These are phyloP conservation scores for Drosophila koepferae DNA, from an alignment of 2,888 invertebrate species.

Conservation along the genomic window DNA sequence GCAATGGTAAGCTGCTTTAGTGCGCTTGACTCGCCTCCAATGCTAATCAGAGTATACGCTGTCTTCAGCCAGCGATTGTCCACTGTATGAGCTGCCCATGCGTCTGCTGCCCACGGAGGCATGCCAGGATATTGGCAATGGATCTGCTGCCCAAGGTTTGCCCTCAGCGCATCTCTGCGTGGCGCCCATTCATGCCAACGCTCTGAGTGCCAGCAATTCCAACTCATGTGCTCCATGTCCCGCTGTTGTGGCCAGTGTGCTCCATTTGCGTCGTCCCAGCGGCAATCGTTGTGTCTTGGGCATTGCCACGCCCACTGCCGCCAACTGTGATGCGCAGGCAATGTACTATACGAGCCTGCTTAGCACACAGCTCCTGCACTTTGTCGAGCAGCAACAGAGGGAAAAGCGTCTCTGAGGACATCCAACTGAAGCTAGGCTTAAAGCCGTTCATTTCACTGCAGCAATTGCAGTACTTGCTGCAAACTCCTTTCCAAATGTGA, in stretches of 20 bases:
- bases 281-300: conserved; percentile 65
- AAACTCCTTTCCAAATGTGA: conserved; percentile 15
- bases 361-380: conserved; percentile 31
- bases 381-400: conserved; percentile 49
- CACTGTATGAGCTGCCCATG: conserved; percentile 65
- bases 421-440: background rate
- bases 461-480: background rate
- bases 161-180: conserved; percentile 51
- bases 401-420: background rate
- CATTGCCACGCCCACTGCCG: conserved; percentile 66
- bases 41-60: background rate
- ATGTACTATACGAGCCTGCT: conserved; percentile 64
- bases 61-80: conserved; percentile 55
- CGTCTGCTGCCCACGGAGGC: conserved; percentile 53
- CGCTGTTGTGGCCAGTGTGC: conserved; percentile 54
- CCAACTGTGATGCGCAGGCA: conserved; percentile 29
- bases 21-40: background rate
- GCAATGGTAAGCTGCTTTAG: conserved; percentile 42
- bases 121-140: conserved; percentile 44
- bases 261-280: conserved; percentile 53
- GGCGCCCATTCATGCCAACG: conserved; percentile 18
- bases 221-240: conserved; percentile 56
- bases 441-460: conserved; percentile 4
- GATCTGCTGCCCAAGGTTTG: conserved; percentile 25
- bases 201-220: conserved; percentile 11